Conservation (phyloP, 2,797 vertebrate species). For the Selene dorsalis region DNA sequence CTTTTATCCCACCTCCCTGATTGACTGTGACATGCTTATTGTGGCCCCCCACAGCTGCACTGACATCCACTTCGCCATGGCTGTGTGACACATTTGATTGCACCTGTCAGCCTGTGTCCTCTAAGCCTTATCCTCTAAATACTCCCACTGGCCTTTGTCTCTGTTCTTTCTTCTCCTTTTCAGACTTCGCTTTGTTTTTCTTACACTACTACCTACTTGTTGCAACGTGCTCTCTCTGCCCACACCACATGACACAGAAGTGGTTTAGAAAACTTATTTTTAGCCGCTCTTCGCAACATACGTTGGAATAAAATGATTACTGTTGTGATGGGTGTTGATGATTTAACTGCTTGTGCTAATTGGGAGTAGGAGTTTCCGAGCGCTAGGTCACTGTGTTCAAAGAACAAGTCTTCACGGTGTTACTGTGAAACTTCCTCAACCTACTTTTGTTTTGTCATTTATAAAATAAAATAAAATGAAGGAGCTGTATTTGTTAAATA, state of each 20-base stretch:
- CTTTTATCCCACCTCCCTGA: constrained; percentile 59
- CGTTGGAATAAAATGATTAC: neutral
- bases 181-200: constrained; percentile 26
- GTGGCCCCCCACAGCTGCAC: constrained; percentile 62
- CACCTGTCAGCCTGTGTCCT: constrained; percentile 74
- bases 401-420: neutral
- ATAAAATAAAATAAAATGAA: no score
- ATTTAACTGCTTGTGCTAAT: no score
- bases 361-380: no score
- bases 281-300: neutral
- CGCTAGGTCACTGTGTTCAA: neutral
- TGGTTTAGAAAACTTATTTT: neutral
- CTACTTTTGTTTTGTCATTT: no score
- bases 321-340: neutral
- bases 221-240: constrained; percentile 10
- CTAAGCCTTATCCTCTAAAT: constrained; percentile 61
- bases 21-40: constrained; percentile 75
- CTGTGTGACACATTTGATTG: constrained; percentile 74
- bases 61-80: constrained; percentile 68
- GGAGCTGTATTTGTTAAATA: no score
- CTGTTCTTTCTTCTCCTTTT: constrained; percentile 45
- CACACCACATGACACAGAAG: neutral
- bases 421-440: no score
- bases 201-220: constrained; percentile 13
- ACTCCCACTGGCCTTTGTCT: constrained; percentile 65